These are phyloP conservation scores for Nyctibius grandis DNA, from an alignment of 2,797 vertebrate genomes.

Conservation along the genomic window DNA sequence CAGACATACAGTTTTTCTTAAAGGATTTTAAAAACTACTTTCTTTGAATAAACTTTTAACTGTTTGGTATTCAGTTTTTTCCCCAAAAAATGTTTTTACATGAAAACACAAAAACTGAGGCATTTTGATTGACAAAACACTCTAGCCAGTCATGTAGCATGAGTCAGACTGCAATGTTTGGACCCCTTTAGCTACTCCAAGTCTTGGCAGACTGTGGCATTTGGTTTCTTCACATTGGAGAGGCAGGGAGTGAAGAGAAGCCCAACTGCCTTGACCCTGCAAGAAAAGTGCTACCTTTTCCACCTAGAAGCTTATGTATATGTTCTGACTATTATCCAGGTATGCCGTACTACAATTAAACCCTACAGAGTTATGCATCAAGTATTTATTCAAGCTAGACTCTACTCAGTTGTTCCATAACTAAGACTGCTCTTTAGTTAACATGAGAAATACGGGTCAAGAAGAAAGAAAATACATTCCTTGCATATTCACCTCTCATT, in stretches of 20 bases:
- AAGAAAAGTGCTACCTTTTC: background rate
- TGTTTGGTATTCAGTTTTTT: background rate
- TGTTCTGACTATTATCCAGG: background rate
- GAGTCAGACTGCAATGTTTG: background rate
- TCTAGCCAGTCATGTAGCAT: background rate
- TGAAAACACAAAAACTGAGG: background rate
- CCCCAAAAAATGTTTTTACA: background rate
- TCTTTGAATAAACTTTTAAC: background rate
- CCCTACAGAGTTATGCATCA: background rate
- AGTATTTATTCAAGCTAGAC: background rate
- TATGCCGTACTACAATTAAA: rapidly evolving
- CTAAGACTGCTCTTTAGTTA: background rate
- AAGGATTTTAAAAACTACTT: background rate
- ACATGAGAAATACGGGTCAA: background rate
- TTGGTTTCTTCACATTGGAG: background rate
- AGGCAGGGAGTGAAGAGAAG: rapidly evolving
- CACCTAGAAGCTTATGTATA: background rate
- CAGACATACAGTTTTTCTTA: background rate
- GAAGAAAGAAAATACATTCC: background rate
- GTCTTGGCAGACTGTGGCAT: background rate
- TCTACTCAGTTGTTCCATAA: background rate
- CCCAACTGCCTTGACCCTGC: background rate
- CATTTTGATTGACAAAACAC: background rate
- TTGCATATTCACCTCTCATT: background rate
- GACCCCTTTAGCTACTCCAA: background rate